Evolutionary conservation across 35 echinoderm and acorn worm genomes (phyloP).

Genomic region (Chiridota heheva): DNA sequence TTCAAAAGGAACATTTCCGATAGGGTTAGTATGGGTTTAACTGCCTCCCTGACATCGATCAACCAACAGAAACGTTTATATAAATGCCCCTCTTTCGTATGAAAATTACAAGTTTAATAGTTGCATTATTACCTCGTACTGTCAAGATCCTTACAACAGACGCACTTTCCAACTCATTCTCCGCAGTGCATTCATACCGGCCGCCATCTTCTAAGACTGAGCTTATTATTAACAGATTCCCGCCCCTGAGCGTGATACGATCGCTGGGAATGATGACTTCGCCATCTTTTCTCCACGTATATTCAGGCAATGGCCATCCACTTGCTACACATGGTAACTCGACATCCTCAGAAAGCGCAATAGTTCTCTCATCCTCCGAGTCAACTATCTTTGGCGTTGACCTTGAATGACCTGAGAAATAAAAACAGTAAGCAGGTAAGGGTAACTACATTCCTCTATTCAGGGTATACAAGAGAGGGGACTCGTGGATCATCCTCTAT

Average conservation of each 20-base stretch:
- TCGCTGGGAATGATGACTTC: constrained; percentile 23
- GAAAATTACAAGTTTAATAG: no score
- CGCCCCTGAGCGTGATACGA: constrained; percentile 59
- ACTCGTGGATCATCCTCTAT: no score
- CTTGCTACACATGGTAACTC: constrained; percentile 90
- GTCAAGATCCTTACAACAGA: constrained; percentile 44
- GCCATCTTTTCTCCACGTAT: constrained; percentile 74
- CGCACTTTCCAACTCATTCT: constrained; percentile 44
- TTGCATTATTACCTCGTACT: constrained; percentile 85
- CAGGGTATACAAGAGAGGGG: no score
- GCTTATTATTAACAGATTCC: constrained; percentile 76
- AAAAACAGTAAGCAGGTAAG: constrained; percentile 2
- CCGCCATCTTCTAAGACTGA: constrained; percentile 66
- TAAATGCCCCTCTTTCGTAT: no score
- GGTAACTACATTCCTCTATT: no score
- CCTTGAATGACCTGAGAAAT: constrained; percentile 55
- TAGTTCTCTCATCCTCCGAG: constrained; percentile 44
- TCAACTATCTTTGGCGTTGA: constrained; percentile 65
- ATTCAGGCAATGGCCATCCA: constrained; percentile 65
- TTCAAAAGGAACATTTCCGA: no score
- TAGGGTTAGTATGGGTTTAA: no score
- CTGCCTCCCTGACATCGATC: no score
- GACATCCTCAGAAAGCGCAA: constrained; percentile 55
- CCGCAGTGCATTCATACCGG: constrained; percentile 74
- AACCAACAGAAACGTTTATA: no score